These are phyloP conservation scores for Amitus sp. DNA, from an alignment of 2,888 invertebrate genomes.

Conservation along the genomic window DNA sequence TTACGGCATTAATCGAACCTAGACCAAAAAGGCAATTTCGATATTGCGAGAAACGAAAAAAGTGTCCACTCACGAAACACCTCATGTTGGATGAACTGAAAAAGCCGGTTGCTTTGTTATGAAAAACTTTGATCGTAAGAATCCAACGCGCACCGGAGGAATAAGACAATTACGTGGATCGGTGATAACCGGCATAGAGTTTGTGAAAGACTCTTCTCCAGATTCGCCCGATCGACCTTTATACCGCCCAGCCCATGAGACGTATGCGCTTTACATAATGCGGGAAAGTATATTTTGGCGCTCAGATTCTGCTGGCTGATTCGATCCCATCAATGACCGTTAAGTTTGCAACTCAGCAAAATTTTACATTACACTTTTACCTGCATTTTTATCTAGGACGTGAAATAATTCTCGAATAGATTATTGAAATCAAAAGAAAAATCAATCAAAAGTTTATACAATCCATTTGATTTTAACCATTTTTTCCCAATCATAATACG, in stretches of 20 bases:
- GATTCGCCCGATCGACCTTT: constrained; percentile 63
- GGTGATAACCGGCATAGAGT: constrained; percentile 59
- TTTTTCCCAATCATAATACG: no score
- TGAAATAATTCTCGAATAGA: no score
- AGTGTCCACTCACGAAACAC: neutral
- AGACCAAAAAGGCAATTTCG: no score
- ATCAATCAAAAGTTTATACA: no score
- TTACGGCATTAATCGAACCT: no score
- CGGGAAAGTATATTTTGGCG: constrained; percentile 63
- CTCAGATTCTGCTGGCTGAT: constrained; percentile 13
- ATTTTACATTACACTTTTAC: no score
- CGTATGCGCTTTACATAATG: constrained; percentile 60
- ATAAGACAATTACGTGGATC: constrained; percentile 8
- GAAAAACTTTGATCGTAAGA: neutral
- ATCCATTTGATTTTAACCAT: no score
- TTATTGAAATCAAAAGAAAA: no score
- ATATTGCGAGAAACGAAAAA: no score
- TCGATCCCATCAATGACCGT: no score
- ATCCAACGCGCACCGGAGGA: neutral
- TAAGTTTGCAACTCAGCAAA: no score
- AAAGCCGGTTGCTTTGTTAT: neutral
- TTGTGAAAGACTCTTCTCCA: constrained; percentile 62
- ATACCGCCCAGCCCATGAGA: constrained; percentile 57
- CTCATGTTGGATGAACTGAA: neutral
- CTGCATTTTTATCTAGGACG: no score